A percentile compares a stretch with the other conserved stretches of the same genome.
Evolutionary conservation across 1,140 invertebrate genomes (phyloP).

Genomic region (Chlorops oryzae): DNA sequence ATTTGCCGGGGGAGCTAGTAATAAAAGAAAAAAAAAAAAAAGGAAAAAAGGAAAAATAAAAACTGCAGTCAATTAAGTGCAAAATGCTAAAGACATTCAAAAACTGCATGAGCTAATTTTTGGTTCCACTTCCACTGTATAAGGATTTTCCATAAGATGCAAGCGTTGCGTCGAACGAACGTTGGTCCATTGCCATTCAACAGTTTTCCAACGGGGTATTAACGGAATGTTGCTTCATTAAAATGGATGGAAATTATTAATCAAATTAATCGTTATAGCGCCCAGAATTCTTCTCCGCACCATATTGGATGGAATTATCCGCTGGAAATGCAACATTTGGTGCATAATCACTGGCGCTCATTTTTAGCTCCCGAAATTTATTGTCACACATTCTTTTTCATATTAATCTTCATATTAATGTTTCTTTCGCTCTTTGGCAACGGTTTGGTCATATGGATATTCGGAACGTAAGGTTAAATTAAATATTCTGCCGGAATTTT

Average conservation of each 20-base stretch:
- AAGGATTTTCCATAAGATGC: not conserved
- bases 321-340: slow-evolving; percentile 59
- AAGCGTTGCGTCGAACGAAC: not conserved
- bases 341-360: slow-evolving; percentile 66
- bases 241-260: no score
- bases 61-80: not conserved
- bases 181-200: slow-evolving; percentile 3
- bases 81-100: not conserved
- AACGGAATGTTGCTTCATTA: not conserved
- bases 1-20: not conserved
- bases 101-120: not conserved
- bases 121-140: no score
- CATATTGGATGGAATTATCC: slow-evolving; percentile 66
- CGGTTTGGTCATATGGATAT: slow-evolving; percentile 75
- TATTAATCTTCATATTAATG: slow-evolving; percentile 66
- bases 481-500: not conserved
- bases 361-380: slow-evolving; percentile 64
- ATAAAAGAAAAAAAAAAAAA: slow-evolving; percentile 6
- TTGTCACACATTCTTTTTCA: slow-evolving; percentile 66
- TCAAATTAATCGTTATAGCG: no score
- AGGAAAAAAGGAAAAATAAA: not conserved
- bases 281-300: no score
- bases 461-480: slow-evolving; percentile 60
- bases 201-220: slow-evolving; percentile 2
- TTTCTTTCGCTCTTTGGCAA: slow-evolving; percentile 66